Evolutionary conservation across 1,140 invertebrate species (phyloP), one percentile per base, ranked within the genome.

Genomic region (Zaprionus tsacasi): DNA sequence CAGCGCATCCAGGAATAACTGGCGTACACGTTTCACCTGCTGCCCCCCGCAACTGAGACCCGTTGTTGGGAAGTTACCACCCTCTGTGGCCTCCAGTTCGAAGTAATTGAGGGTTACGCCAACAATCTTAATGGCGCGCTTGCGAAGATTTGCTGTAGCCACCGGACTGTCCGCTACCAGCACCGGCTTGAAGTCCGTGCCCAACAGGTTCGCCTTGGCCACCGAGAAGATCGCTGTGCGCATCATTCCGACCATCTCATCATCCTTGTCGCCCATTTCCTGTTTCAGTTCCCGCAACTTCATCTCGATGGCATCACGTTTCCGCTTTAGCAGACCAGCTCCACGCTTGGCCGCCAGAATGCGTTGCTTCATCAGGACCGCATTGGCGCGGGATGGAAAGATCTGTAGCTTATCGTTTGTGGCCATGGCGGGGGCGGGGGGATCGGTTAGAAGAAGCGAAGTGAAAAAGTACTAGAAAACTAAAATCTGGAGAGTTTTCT

Each of bases 301-400:
- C 60, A 92, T 7, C 15, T 92, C 91, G 56, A 92, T 85, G 6
- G 91, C 91, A 55, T 92, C 91, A 2, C 85, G 80, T 38, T 91
- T 92, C 0, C 88, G 78, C 33, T 85, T 87, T 0, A 92, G 59
- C 15, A 92, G 68, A 50, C 70, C 78, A 10, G 76, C 70, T 0
- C 91, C 91, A 6, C 78, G 73, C 50, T 78, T 74, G 2, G 88
- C 91, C 3, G 80, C 67, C 13, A 58, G 0, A 17, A 80, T 74
- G 8, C 82, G 76, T 27, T 79, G 82, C 13, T 83, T 87, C 65
- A 92, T 91, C 0, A 90, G 8, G 52, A 92, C 88, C 7, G 80
- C 58, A 60, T 89, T 91, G 17, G 91, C 83, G 3, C 91, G 74
- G 2, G 91, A 92, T 8, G 91, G 91, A 54, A 85, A 92, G 1